These are phyloP conservation scores for Mormyrus lacerda DNA, from an alignment of 2,113 vertebrate genomes.

Conservation along the genomic window DNA sequence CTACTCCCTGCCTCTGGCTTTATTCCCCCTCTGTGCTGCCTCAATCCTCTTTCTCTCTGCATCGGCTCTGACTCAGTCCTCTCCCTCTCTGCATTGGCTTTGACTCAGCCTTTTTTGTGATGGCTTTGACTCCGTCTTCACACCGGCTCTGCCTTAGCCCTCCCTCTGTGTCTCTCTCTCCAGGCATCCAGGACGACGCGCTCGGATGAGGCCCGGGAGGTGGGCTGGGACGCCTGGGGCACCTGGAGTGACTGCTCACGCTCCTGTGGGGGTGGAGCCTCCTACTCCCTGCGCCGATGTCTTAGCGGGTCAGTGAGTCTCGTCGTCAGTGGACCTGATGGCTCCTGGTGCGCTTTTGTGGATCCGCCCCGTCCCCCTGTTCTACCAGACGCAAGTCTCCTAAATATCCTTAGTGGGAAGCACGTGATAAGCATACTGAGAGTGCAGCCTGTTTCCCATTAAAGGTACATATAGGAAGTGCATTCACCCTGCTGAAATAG, in stretches of 20 bases:
- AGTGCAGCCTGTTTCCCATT: background rate
- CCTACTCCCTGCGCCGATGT: slow-evolving; percentile 82
- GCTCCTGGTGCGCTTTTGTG: background rate
- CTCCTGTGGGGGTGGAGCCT: slow-evolving; percentile 86
- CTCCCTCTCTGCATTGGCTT: background rate
- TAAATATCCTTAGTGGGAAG: background rate
- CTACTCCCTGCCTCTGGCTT: background rate
- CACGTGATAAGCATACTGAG: background rate
- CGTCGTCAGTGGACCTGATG: background rate
- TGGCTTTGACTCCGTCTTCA: background rate
- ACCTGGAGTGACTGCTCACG: slow-evolving; percentile 87
- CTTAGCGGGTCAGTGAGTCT: slow-evolving; percentile 69
- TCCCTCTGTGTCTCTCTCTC: slow-evolving; percentile 7
- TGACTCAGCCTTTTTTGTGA: background rate
- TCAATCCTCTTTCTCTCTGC: background rate
- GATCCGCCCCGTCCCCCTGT: background rate
- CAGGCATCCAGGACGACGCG: slow-evolving; percentile 71
- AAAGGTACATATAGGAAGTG: background rate
- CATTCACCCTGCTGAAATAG: background rate
- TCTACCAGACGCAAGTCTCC: background rate
- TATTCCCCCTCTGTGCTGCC: background rate
- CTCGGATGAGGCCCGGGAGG: slow-evolving; percentile 73
- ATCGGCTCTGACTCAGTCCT: background rate
- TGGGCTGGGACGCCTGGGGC: slow-evolving; percentile 86
- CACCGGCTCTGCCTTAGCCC: background rate